Conservation (phyloP, 2,797 vertebrate species). For the Cebuella pygmaea region DNA sequence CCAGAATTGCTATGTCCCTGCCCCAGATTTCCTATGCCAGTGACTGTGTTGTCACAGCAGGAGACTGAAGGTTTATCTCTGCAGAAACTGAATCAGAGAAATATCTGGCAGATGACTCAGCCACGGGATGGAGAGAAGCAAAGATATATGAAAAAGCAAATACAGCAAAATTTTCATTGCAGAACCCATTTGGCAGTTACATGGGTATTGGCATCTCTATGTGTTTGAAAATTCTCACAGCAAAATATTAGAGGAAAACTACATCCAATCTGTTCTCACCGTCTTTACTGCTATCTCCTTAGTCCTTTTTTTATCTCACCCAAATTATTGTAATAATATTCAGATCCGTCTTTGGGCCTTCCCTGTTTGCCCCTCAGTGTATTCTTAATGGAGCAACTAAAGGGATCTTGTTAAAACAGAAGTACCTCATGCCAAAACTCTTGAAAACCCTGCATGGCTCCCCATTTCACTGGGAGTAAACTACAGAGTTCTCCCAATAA, state of each 20-base stretch:
- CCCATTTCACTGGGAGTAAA: neutral
- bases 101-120: neutral
- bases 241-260: neutral
- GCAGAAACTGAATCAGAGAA: neutral
- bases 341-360: neutral
- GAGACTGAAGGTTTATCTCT: neutral
- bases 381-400: neutral
- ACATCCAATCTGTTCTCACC: neutral
- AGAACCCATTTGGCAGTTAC: neutral
- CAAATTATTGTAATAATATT: neutral
- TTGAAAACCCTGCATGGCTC: neutral
- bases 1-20: neutral
- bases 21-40: too few species aligned
- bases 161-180: neutral
- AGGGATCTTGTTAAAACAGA: neutral
- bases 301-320: neutral
- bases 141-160: neutral
- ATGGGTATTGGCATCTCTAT: neutral
- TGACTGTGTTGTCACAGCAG: neutral
- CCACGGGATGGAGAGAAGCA: neutral
- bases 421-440: neutral
- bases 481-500: fast-evolving
- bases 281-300: neutral
- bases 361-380: fast-evolving
- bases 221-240: neutral